Evolutionary conservation across 2,888 invertebrate species (phyloP).

Genomic region (Chironomus riparius): DNA sequence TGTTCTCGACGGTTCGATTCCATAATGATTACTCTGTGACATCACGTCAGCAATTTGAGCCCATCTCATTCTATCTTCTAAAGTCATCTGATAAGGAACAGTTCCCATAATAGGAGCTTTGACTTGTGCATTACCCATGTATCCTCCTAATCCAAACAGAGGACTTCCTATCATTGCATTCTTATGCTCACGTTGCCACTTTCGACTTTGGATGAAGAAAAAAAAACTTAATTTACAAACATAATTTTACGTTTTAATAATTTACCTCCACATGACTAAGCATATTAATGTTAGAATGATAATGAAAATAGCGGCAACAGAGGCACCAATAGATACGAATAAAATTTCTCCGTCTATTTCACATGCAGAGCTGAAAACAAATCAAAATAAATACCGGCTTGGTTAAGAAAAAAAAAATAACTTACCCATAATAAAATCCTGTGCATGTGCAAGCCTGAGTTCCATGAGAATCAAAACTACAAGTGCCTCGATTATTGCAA

Average conservation of each 20-base stretch:
- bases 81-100: conserved; percentile 64
- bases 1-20: conserved; percentile 68
- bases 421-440: conserved; percentile 72
- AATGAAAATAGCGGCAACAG: conserved; percentile 78
- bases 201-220: conserved; percentile 54
- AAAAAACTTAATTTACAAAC: neutral
- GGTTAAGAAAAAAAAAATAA: neutral
- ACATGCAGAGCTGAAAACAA: conserved; percentile 50
- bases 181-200: conserved; percentile 85
- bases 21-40: conserved; percentile 77
- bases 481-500: conserved; percentile 79
- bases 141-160: conserved; percentile 56
- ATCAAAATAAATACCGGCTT: too few species aligned
- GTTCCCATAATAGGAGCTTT: conserved; percentile 65
- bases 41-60: conserved; percentile 84
- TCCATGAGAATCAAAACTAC: conserved; percentile 60
- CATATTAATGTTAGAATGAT: conserved; percentile 79
- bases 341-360: conserved; percentile 88
- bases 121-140: conserved; percentile 62
- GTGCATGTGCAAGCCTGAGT: conserved; percentile 53
- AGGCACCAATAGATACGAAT: conserved; percentile 84
- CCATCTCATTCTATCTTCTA: conserved; percentile 78
- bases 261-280: conserved; percentile 70
- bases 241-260: conserved; percentile 43
- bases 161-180: conserved; percentile 66